Base-by-base conservation (phyloP, 2,113 vertebrate species). In the Lepisosteus oculatus region DNA sequence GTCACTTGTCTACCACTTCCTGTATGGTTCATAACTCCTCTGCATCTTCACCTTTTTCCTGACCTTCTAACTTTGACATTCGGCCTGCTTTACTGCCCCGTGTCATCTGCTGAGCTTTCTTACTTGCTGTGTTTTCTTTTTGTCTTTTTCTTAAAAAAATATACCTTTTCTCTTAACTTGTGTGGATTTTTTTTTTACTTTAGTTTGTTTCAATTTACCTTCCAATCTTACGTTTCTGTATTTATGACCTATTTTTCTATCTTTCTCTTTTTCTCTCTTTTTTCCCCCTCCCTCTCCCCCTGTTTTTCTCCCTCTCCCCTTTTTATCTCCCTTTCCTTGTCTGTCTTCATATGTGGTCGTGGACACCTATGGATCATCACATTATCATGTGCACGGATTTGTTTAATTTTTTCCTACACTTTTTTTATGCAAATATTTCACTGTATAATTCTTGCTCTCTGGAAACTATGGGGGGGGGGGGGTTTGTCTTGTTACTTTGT, bases 241-340 rank as follows among this genome's bases (percentile, higher is more conserved):
- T 96, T 95, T 98, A 91, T 93, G 95, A 97, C 94, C 93, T 97
- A 92, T 95, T 95, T 93, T 94, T 92, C 92, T 90, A 89, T 94
- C 90, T 93, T 87, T 92, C 88, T 92, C 87, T 91, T 89, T 90
- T 85, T 85, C 84, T 83, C 84, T 76, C 80, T 76, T 85, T 84
- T 85, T 81, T 88, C 67, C 89, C 69, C 85, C 74, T 87, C 13
- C 80, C 6, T 78, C 56, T 84, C 59, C 84, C 66, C 74, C 74
- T 73, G 71, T 77, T 68, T 81, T 71, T 77, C 70, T 74, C 68
- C 80, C 61, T 71, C 80, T 84, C 79, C 84, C 73, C 45, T 65
- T 74, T 78, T 55, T 65, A 74, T 57, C 43, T 81, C 83, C 88
- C 78, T 74, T 76, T 80, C 80, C 81, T 3, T 90, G 80, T 90